Evolutionary conservation across 2,888 invertebrate genomes (phyloP).

Genomic region (Troides aeacus): DNA sequence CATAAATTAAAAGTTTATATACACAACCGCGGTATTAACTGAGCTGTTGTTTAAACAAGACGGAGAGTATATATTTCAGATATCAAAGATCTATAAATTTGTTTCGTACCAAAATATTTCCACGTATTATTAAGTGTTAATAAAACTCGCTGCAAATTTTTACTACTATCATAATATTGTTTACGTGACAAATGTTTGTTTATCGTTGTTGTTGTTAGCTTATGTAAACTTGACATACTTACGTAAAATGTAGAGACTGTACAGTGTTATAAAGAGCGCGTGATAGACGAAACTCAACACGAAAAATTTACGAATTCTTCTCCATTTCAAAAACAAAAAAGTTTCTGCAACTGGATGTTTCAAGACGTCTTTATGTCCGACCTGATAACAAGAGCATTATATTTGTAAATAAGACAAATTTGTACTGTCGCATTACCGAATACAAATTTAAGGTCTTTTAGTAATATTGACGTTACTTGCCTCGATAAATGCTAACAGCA

Average conservation of each 20-base stretch:
- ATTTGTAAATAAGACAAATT: background rate
- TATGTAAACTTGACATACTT: conserved; percentile 40
- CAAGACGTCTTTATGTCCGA: conserved; percentile 87
- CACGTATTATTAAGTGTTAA: background rate
- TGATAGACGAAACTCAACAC: conserved; percentile 89
- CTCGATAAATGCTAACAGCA: conserved; percentile 86
- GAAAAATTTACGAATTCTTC: conserved; percentile 89
- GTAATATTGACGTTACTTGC: conserved; percentile 40
- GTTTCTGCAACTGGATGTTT: conserved; percentile 93
- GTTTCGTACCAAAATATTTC: background rate
- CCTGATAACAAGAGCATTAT: conserved; percentile 64
- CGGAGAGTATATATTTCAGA: too few species aligned
- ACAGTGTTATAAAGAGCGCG: conserved; percentile 86
- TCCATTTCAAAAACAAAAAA: conserved; percentile 91
- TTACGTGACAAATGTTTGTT: too few species aligned
- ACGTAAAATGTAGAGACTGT: conserved; percentile 86
- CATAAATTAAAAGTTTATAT: too few species aligned
- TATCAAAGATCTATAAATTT: too few species aligned
- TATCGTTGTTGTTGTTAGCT: too few species aligned
- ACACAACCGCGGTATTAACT: too few species aligned
- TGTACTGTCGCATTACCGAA: background rate
- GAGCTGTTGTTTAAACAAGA: too few species aligned
- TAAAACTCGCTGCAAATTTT: too few species aligned
- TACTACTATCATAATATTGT: too few species aligned
- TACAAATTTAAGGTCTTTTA: background rate